phyloP scores from a whole-genome alignment of 1,140 invertebrate genomes.

The Aphelenchoides besseyi region DNA sequence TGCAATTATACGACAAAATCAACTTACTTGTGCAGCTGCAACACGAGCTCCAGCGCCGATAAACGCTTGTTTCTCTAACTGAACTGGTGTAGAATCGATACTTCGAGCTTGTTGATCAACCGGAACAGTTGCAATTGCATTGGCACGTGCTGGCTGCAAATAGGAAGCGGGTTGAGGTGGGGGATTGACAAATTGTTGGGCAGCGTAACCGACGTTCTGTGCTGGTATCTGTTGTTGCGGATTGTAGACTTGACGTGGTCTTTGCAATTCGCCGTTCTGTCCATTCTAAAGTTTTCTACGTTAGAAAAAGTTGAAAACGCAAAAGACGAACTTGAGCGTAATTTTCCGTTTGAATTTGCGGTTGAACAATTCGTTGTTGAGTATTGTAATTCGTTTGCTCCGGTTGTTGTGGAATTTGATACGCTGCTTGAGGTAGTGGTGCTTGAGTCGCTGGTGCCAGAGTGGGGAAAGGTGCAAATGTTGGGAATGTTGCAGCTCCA shows the following conservation, averaged over 20 bases:
- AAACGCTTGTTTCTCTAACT: slow-evolving; percentile 29
- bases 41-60: slow-evolving; percentile 20
- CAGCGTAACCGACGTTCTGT: neutral
- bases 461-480: slow-evolving; percentile 21
- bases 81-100: slow-evolving; percentile 31
- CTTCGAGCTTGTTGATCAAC: slow-evolving; percentile 23
- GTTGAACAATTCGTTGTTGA: slow-evolving; percentile 27
- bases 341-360: neutral
- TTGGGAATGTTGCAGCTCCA: slow-evolving; percentile 10
- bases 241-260: slow-evolving; percentile 16
- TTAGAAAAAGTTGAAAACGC: neutral
- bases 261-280: slow-evolving; percentile 2
- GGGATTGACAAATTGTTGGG: neutral
- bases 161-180: neutral
- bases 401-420: slow-evolving; percentile 2
- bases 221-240: neutral
- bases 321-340: neutral
- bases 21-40: too few species aligned
- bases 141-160: slow-evolving; percentile 6
- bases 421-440: slow-evolving; percentile 18
- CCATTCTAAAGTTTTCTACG: neutral
- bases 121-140: slow-evolving; percentile 28
- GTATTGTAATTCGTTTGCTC: slow-evolving; percentile 15
- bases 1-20: too few species aligned
- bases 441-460: slow-evolving; percentile 16